These are phyloP conservation scores for Porites lutea DNA, from an alignment of 64 coral and sea anemone genomes.

Conservation along the genomic window DNA sequence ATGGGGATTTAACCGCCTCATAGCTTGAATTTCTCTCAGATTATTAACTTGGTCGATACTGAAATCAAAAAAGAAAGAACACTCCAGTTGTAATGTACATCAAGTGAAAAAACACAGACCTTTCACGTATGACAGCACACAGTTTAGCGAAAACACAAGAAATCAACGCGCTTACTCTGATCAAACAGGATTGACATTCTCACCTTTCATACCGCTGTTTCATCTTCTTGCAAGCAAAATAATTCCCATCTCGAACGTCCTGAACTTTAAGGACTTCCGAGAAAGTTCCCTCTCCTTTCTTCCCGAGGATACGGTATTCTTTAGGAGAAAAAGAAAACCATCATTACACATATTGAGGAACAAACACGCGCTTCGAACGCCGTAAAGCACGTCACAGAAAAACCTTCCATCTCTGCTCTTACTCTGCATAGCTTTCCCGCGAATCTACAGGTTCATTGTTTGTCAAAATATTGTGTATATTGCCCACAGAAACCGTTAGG, in stretches of 20 bases:
- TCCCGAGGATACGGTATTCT: constrained; percentile 99
- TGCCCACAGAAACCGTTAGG: not conserved
- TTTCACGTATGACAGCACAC: not conserved
- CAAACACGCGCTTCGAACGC: not conserved
- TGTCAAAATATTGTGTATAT: not conserved
- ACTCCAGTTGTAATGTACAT: not conserved
- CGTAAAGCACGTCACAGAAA: not conserved
- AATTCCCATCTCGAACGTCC: constrained; percentile 90
- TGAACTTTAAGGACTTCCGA: constrained; percentile 98
- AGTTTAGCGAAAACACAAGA: not conserved
- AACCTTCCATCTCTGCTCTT: not conserved
- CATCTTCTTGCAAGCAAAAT: constrained; percentile 99
- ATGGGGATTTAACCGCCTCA: constrained; percentile 92
- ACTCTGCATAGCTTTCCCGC: constrained; percentile 36
- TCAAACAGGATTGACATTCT: not conserved
- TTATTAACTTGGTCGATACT: constrained; percentile 99
- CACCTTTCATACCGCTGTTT: constrained; percentile 98
- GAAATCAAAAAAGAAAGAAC: constrained; percentile 11
- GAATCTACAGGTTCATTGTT: constrained; percentile 15
- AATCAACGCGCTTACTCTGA: not conserved
- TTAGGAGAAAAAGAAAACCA: constrained; percentile 50
- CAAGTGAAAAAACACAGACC: not conserved
- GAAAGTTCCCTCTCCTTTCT: constrained; percentile 99
- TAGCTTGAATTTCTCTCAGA: constrained; percentile 94
- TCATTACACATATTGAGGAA: not conserved